Evolutionary conservation across 2,113 vertebrate species (phyloP).

Genomic region (Lagenorhynchus albirostris): DNA sequence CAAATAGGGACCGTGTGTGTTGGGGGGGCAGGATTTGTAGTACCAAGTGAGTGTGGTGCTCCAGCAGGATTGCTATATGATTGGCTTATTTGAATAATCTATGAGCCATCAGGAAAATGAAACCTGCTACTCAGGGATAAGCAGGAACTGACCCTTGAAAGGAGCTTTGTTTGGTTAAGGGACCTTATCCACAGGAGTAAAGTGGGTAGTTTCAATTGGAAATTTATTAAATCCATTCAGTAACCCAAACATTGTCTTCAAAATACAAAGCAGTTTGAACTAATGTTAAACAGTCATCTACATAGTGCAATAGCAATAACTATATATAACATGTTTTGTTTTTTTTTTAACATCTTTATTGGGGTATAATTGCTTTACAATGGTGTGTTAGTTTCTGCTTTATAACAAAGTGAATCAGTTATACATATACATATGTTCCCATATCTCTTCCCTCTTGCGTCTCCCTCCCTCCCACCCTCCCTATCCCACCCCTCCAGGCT

Average conservation of each 20-base stretch:
- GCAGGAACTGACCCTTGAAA: neutral
- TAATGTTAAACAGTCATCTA: slow-evolving; percentile 48
- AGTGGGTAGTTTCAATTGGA: neutral
- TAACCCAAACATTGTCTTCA: neutral
- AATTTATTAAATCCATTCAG: neutral
- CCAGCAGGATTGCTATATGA: neutral
- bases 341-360: too few species aligned
- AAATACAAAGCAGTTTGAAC: neutral
- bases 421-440: too few species aligned
- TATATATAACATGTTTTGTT: slow-evolving; percentile 24
- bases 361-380: too few species aligned
- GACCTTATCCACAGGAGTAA: neutral
- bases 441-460: too few species aligned
- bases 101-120: neutral
- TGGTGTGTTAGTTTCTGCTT: too few species aligned
- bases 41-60: neutral
- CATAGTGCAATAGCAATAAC: neutral
- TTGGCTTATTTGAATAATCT: neutral
- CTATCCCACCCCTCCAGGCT: too few species aligned
- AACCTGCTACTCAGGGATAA: neutral
- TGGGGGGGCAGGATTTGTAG: neutral
- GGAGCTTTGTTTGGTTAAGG: neutral
- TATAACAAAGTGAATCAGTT: too few species aligned
- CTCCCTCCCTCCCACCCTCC: too few species aligned
- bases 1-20: neutral